A percentile compares a stretch with the other conserved stretches of the same genome.
These are phyloP conservation scores for Philopotamus ludificatus DNA, from an alignment of 1,140 invertebrate genomes.

Conservation along the genomic window DNA sequence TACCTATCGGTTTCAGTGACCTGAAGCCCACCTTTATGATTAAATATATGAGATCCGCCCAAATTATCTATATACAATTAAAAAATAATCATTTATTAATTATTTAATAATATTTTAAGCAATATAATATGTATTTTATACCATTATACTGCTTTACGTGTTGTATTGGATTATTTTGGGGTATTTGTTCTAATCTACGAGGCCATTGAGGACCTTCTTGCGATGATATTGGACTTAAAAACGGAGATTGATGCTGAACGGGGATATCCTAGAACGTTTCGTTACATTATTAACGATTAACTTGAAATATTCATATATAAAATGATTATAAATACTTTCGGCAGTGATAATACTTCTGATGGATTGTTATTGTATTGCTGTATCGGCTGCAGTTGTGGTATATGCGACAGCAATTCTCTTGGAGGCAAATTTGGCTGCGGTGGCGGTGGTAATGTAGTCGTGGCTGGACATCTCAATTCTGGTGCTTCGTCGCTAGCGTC, in stretches of 20 bases:
- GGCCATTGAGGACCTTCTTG: conserved; percentile 35
- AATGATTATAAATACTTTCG: conserved; percentile 1
- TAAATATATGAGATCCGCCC: conserved; percentile 60
- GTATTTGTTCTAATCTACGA: conserved; percentile 31
- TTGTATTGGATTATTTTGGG: conserved; percentile 27
- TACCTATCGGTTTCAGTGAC: conserved; percentile 57
- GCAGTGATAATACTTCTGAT: not conserved
- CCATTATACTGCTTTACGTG: conserved; percentile 37
- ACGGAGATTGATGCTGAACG: conserved; percentile 30
- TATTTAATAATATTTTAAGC: not conserved
- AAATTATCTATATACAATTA: conserved; percentile 31
- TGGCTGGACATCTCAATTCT: conserved; percentile 72
- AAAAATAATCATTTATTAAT: not conserved
- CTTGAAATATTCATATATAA: conserved; percentile 1
- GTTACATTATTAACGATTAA: not conserved
- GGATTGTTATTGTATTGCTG: not conserved
- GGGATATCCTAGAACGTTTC: conserved; percentile 24
- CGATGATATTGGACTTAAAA: conserved; percentile 34
- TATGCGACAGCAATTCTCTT: conserved; percentile 32
- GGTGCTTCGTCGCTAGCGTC: conserved; percentile 88
- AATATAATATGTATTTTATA: conserved; percentile 19
- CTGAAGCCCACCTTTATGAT: conserved; percentile 65
- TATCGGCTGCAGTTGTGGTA: conserved; percentile 15
- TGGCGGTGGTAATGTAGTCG: conserved; percentile 45
- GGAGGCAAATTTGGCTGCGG: conserved; percentile 25